A percentile compares a stretch with the other conserved stretches of the same genome.
Evolutionary conservation across 2,113 vertebrate genomes (phyloP).

Genomic region (Perognathus longimembris): DNA sequence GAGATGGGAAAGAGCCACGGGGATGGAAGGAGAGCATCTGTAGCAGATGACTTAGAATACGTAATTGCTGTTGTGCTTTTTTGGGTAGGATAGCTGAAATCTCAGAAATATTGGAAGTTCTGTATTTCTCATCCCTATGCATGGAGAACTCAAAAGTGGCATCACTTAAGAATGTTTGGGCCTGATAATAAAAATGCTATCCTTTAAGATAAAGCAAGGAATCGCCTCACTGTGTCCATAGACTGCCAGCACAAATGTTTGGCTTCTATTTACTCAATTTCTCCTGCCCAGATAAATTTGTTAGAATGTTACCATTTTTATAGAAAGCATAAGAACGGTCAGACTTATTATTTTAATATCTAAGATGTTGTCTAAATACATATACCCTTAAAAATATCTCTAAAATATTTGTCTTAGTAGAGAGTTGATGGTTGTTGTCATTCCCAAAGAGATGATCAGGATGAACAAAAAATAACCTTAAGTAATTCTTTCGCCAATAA

Average conservation of each 20-base stretch:
- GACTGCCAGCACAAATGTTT: not conserved
- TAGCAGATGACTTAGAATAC: constrained; percentile 1
- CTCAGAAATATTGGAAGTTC: too few species aligned
- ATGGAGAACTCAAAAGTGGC: constrained; percentile 6
- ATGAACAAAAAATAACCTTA: constrained; percentile 16
- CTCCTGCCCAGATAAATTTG: constrained; percentile 1
- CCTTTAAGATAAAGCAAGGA: constrained; percentile 15
- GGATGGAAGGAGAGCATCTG: constrained; percentile 22
- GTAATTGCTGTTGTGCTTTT: constrained; percentile 42
- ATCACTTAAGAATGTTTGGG: not conserved
- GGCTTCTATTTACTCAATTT: constrained; percentile 29
- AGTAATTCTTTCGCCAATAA: constrained; percentile 43
- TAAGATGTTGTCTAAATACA: not conserved
- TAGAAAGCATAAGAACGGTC: not conserved
- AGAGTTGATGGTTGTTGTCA: not conserved
- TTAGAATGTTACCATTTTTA: constrained; percentile 60
- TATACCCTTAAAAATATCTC: not conserved
- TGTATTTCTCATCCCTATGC: constrained; percentile 11
- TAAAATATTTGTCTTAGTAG: constrained; percentile 22
- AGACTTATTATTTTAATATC: constrained; percentile 42
- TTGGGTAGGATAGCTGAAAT: constrained; percentile 45
- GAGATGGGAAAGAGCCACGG: constrained; percentile 49
- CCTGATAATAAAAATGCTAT: not conserved
- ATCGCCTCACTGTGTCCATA: not conserved
- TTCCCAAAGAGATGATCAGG: not conserved